Base-by-base conservation (phyloP, 2,888 invertebrate species). In the Allophyes oxyacanthae region DNA sequence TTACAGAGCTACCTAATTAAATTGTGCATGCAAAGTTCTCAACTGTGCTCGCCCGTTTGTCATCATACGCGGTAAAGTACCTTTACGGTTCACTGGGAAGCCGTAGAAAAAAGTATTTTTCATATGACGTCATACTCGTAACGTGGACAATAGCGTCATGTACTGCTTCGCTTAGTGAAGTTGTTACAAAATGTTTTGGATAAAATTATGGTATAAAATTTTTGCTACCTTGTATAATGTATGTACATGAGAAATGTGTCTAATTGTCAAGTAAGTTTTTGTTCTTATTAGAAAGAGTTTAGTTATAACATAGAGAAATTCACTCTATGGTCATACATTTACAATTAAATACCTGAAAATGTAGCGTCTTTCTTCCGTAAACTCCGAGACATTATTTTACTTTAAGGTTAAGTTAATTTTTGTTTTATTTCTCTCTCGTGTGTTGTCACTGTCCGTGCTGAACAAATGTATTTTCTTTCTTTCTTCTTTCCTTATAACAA, bases 1-100 rank as follows among this genome's bases (percentile, higher is more conserved):
- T 71, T 58, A 64, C 61, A 64, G 45, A 51, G 61, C 52, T 53
- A 49, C 42, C 64, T 72, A 77, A 78, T 76, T 78, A 78, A 78
- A 75, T 78, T 71, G 70, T 64, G 61, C 69, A 76, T 70, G 63
- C 60, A 68, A 68, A 76, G 75, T 78, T 76, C 38, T 57, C 55
- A 64, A 75, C 75, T 60, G 59, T 54, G 52, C 32, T 40, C 57
- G 55, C 20, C 4, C 65, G 71, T 64, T 73, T 73, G 65, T 71
- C 73, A 70, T 63, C 64, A 57, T 61, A 41, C 42, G 44, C 44
- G 32, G 41, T 33, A 60, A 51, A 63, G 68, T 57, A 54, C 64
- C 25, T 8, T 6, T 8, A 28, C n/a, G 34, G 51, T 56, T 57
- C 41, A 45, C 44, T 46, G 34, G 51, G 61, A 73, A 67, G 61